Conservation (phyloP, 92 coral and sea anemone genomes). For the Phenganax subtilis region DNA sequence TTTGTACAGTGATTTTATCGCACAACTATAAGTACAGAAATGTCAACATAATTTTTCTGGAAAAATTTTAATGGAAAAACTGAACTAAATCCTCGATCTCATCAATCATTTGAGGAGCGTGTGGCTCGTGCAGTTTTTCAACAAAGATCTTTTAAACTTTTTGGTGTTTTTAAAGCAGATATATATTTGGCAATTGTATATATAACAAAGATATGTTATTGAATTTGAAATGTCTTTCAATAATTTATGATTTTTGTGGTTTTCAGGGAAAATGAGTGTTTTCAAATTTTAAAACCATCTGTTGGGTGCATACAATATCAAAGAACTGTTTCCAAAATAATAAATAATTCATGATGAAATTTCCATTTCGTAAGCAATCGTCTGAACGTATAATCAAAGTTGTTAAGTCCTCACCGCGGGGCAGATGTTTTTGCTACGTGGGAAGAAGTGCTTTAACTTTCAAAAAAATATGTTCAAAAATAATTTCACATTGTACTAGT, state of each 20-base stretch:
- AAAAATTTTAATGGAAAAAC: too few species aligned
- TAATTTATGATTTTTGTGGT: background rate
- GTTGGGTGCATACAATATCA: background rate
- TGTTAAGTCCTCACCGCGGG: background rate
- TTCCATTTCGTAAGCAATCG: background rate
- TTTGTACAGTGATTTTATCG: too few species aligned
- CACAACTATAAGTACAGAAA: too few species aligned
- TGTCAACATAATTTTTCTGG: too few species aligned
- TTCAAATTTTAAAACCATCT: background rate
- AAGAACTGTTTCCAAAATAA: background rate
- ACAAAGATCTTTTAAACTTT: too few species aligned
- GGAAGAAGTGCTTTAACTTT: conserved; percentile 3
- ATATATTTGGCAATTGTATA: background rate
- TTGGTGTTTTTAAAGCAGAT: background rate
- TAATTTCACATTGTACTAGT: too few species aligned
- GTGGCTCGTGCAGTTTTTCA: too few species aligned
- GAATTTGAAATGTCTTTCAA: background rate
- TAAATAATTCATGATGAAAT: conserved; percentile 1
- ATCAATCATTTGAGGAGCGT: too few species aligned
- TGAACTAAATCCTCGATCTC: too few species aligned
- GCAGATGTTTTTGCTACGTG: conserved; percentile 3
- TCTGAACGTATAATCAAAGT: background rate
- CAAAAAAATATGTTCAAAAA: background rate
- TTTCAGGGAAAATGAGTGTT: background rate
- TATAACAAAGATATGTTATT: too few species aligned